These are phyloP conservation scores for Paramormyrops kingsleyae DNA, from an alignment of 2,113 vertebrate genomes.

Conservation along the genomic window DNA sequence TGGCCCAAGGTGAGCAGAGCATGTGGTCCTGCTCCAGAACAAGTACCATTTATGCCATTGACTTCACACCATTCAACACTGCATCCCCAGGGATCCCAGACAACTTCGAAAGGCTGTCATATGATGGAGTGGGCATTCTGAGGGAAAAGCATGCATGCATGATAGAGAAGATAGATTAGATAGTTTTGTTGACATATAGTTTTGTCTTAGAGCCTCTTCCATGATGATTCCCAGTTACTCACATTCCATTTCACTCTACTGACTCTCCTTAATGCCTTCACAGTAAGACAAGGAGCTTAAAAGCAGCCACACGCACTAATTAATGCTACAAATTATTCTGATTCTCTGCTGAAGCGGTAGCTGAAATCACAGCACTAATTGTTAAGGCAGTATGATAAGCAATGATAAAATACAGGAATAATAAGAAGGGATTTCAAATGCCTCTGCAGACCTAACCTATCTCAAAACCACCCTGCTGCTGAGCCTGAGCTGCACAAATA, in stretches of 20 bases:
- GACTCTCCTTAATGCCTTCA: conserved; percentile 21
- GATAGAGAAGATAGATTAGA: background rate
- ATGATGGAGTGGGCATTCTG: background rate
- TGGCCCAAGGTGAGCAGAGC: background rate
- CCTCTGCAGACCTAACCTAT: background rate
- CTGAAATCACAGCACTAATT: background rate
- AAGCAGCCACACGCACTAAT: conserved; percentile 31
- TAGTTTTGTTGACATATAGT: too few species aligned
- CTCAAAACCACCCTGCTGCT: background rate
- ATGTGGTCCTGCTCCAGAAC: background rate
- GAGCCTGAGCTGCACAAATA: background rate
- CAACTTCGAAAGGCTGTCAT: background rate
- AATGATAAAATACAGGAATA: background rate
- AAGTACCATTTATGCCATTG: background rate
- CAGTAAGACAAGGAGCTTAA: background rate
- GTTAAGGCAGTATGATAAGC: background rate
- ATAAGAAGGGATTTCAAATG: background rate
- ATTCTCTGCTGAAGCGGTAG: conserved; percentile 24
- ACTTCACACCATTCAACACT: background rate
- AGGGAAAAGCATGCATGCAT: background rate
- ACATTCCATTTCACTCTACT: background rate
- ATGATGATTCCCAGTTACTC: conserved; percentile 33
- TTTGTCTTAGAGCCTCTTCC: conserved; percentile 3
- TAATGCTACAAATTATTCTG: conserved; percentile 31
- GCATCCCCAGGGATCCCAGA: background rate